Percentiles rank a stretch among this genome's conserved stretches.
Conservation (phyloP, 2,888 invertebrate species). For the Napeogenes inachia region DNA sequence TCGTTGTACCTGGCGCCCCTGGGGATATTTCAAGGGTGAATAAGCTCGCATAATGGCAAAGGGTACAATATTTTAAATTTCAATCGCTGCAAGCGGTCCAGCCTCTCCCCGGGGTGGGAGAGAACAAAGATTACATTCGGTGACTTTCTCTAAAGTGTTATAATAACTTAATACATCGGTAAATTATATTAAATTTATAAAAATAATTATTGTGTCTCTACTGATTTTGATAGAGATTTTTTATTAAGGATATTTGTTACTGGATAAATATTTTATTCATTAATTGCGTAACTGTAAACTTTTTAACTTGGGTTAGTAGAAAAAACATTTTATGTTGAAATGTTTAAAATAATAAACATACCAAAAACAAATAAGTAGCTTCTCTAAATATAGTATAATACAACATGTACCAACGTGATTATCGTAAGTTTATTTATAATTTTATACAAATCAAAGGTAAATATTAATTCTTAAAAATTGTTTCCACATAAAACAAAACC, state of each 20-base stretch:
- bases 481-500: background rate
- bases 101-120: slow-evolving; percentile 54
- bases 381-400: too few species aligned
- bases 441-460: too few species aligned
- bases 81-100: slow-evolving; percentile 77
- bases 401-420: too few species aligned
- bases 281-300: too few species aligned
- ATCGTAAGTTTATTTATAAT: too few species aligned
- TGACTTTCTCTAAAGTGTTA: slow-evolving; percentile 68
- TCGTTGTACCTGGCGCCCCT: slow-evolving; percentile 75
- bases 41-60: slow-evolving; percentile 78
- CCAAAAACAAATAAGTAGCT: too few species aligned
- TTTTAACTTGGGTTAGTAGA: too few species aligned
- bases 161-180: slow-evolving; percentile 62
- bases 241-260: background rate
- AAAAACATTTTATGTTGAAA: too few species aligned
- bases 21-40: slow-evolving; percentile 79
- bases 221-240: background rate
- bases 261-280: too few species aligned
- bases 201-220: background rate
- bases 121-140: slow-evolving; percentile 71
- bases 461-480: too few species aligned
- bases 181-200: slow-evolving; percentile 35
- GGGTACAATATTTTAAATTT: slow-evolving; percentile 79
- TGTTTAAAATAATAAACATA: too few species aligned